Evolutionary conservation across 2,113 vertebrate genomes (phyloP).

Genomic region (Daboia siamensis): DNA sequence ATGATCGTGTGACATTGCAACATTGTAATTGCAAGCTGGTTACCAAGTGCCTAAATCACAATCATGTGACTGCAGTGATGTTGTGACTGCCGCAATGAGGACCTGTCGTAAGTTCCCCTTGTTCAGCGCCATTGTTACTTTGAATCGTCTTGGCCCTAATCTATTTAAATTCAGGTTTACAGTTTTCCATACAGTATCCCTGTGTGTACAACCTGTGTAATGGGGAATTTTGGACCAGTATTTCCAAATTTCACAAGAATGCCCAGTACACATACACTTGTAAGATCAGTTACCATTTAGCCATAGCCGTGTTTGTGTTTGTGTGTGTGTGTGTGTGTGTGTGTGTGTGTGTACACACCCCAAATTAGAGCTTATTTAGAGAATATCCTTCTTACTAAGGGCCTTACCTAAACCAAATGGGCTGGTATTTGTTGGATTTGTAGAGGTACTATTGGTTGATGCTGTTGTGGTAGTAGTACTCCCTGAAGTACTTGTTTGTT

Average conservation of each 20-base stretch:
- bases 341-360: too few relatives aligned
- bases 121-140: neutral
- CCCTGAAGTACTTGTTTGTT: constrained; percentile 65
- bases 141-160: neutral
- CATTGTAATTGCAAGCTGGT: neutral
- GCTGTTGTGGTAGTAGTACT: constrained; percentile 64
- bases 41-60: neutral
- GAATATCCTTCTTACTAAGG: neutral
- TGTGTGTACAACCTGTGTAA: neutral
- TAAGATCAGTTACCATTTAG: too few relatives aligned
- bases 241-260: neutral
- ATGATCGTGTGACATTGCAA: neutral
- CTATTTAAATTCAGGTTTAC: neutral
- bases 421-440: constrained; percentile 68
- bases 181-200: neutral
- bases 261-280: neutral
- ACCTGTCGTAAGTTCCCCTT: neutral
- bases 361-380: neutral
- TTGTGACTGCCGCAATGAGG: neutral
- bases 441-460: constrained; percentile 69
- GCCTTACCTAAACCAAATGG: constrained; percentile 77
- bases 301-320: too few relatives aligned
- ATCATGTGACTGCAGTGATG: neutral
- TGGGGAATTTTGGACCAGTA: neutral
- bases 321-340: too few relatives aligned